These are phyloP conservation scores for Flabesymbios commensalis DNA, from an alignment of 2,888 invertebrate species.

Conservation along the genomic window DNA sequence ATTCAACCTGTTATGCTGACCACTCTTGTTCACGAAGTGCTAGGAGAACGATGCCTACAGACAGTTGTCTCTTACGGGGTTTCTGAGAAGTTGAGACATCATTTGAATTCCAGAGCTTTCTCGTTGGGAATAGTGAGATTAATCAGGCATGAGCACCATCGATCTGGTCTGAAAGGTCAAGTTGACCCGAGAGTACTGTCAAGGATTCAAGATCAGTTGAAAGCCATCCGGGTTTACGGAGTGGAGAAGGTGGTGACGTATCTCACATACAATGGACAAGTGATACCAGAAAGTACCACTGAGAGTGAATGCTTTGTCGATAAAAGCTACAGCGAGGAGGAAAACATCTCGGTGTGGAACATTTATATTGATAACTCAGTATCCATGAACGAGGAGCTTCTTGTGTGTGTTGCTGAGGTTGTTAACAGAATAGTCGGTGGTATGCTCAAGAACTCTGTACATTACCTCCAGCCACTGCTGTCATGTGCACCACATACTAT, in stretches of 20 bases:
- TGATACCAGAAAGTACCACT: slow-evolving; percentile 32
- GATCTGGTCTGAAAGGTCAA: slow-evolving; percentile 31
- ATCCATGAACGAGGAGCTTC: slow-evolving; percentile 36
- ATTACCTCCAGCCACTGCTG: slow-evolving; percentile 41
- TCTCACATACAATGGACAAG: slow-evolving; percentile 24
- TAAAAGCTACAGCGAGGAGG: slow-evolving; percentile 24
- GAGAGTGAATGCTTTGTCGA: slow-evolving; percentile 39
- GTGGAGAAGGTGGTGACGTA: slow-evolving; percentile 36
- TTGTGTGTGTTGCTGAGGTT: slow-evolving; percentile 34
- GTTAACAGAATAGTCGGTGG: slow-evolving; percentile 37
- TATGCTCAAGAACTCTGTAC: slow-evolving; percentile 36
- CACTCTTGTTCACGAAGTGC: slow-evolving; percentile 29
- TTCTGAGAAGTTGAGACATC: slow-evolving; percentile 35
- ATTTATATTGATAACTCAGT: slow-evolving; percentile 33
- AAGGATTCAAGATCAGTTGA: slow-evolving; percentile 29
- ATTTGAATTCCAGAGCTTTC: slow-evolving; percentile 34
- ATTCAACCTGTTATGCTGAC: slow-evolving; percentile 35
- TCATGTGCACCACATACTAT: slow-evolving; percentile 37
- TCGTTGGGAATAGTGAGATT: slow-evolving; percentile 34
- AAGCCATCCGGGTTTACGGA: slow-evolving; percentile 33
- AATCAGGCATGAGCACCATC: slow-evolving; percentile 34
- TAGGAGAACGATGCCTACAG: background rate
- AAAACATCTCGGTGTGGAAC: slow-evolving; percentile 29
- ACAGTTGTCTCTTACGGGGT: slow-evolving; percentile 12
- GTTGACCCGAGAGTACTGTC: no score